A percentile compares a stretch with the other conserved stretches of the same genome.
These are phyloP conservation scores for Lomographa bimaculata DNA, from an alignment of 2,888 invertebrate genomes.

Conservation along the genomic window DNA sequence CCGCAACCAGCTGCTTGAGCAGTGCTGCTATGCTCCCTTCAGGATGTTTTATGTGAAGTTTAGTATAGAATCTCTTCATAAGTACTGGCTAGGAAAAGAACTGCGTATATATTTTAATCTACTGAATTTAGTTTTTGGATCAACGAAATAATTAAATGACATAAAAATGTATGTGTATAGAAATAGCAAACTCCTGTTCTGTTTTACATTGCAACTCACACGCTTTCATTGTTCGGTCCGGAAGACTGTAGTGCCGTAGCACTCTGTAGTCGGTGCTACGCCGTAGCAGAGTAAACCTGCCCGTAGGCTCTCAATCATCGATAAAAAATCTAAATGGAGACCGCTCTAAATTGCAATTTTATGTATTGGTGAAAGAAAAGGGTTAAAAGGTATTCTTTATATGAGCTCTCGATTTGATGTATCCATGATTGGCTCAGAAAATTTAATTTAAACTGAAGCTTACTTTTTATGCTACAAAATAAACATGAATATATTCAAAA, in stretches of 20 bases:
- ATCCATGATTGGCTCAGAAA: no score
- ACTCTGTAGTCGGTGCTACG: constrained; percentile 20
- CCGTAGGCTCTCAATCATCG: constrained; percentile 33
- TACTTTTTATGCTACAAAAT: no score
- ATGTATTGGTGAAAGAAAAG: constrained; percentile 32
- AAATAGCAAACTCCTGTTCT: constrained; percentile 4
- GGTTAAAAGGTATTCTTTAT: constrained; percentile 17
- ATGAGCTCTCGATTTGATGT: background rate
- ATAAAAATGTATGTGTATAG: no score
- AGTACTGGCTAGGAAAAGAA: no score
- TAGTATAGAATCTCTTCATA: no score
- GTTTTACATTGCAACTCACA: constrained; percentile 21
- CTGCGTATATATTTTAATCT: no score
- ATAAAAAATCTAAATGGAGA: constrained; percentile 61
- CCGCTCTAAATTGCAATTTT: constrained; percentile 42
- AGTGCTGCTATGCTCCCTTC: no score
- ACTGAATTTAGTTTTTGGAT: no score
- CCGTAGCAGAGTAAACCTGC: constrained; percentile 24
- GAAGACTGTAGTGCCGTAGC: constrained; percentile 41
- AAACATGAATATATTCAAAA: constrained; percentile 1
- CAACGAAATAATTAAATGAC: no score
- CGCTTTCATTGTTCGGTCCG: constrained; percentile 67
- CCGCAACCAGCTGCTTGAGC: no score
- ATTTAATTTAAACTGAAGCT: no score
- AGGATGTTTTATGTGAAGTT: no score